phyloP scores from a whole-genome alignment of 2,113 vertebrate species.

The Anhinga rufa region DNA sequence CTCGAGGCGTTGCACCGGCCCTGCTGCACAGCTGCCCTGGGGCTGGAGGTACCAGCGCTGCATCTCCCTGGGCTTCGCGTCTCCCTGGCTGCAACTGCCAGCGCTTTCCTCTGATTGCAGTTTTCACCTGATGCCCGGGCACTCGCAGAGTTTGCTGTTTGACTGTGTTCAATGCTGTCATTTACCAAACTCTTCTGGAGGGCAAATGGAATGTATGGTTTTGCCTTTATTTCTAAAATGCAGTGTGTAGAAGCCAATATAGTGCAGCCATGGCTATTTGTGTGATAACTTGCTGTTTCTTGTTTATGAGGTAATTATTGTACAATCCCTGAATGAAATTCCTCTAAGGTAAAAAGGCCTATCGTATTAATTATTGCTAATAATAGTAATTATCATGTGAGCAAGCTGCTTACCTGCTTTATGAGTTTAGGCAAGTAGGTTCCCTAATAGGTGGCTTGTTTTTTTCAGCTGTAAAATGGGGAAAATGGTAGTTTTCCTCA shows the following conservation, averaged over 20 bases:
- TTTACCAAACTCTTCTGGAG: not conserved
- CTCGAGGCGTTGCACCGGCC: rapidly evolving
- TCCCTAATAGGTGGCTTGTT: not conserved
- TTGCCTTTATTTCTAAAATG: not conserved
- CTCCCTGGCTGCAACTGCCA: not conserved
- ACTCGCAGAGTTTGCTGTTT: not conserved
- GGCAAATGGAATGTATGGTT: not conserved
- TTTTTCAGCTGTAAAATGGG: not conserved
- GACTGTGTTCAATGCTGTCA: not conserved
- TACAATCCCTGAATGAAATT: not conserved
- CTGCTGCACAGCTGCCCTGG: not conserved
- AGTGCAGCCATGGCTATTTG: not conserved
- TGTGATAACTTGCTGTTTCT: constrained; percentile 20
- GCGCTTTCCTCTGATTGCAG: not conserved
- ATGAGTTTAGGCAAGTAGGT: not conserved
- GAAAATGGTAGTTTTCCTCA: not conserved
- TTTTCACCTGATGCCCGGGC: not conserved
- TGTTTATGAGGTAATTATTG: not conserved
- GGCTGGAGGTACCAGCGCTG: not conserved
- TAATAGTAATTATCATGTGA: not conserved
- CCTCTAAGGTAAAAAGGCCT: not conserved
- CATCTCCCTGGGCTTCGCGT: not conserved
- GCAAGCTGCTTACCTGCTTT: not conserved
- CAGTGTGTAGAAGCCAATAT: not conserved
- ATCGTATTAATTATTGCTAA: not conserved